Base-by-base conservation (phyloP, 1,140 invertebrate genomes). In the Monochamus saltuarius region DNA sequence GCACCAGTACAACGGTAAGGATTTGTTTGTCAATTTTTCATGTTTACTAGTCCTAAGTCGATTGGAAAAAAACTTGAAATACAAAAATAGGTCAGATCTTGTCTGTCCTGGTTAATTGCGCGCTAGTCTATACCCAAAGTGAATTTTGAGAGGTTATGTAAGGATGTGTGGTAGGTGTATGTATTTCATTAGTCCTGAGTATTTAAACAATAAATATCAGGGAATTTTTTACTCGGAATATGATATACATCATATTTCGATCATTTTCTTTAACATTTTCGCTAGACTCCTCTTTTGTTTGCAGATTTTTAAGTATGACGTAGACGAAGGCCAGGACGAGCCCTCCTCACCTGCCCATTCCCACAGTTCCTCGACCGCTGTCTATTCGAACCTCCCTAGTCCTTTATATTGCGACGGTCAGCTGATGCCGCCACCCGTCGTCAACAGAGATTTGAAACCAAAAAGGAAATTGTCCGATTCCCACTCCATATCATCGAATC, bases 371-470 rank as follows among this genome's bases (percentile, higher is more conserved):
- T 75, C 78, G 1, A 78, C 80, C 0, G 79, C 79, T 16, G 76
- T 81, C 2, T 83, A 86, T 62, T 85, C 81, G 1, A 85, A 84
- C 74, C 71, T 85, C 16, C 80, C 83, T 10, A 84, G 82, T 73
- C 82, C 84, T 2, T 69, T 81, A 16, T 71, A 78, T 2, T 79
- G 79, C 39, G 54, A 59, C 13, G 35, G 29, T 7, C 73, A 81
- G 69, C 73, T 79, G 47, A 76, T 82, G 67, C 76, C 78, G 40
- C 89, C 90, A 7, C 90, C 90, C 4, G 80, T 81, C 7, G 87
- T 92, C 29, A 88, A 94, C 72, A 80, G 91, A 10, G 86, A 85
- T 42, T 78, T 94, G 1, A 95, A 95, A 73, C 92, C 92, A 13
- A 85, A 81, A 66, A 74, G 82, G 52, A 84, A 82, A 72, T 75